Conservation (phyloP, 2,113 vertebrate genomes). For the Macroglossus sobrinus region DNA sequence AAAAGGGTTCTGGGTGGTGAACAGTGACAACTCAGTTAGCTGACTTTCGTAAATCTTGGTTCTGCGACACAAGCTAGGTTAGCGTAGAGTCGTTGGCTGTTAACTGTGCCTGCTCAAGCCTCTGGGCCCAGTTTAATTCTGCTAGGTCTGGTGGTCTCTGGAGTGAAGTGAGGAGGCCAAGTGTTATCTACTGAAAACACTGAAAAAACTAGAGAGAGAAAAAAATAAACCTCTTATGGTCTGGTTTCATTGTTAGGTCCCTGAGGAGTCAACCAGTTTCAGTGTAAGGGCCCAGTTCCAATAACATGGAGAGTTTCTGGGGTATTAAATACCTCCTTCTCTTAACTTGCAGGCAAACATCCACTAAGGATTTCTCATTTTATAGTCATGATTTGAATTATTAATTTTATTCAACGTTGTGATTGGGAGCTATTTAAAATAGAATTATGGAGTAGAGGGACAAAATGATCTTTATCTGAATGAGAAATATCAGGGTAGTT, state of each 20-base stretch:
- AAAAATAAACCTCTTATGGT: not conserved
- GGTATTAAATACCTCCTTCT: not conserved
- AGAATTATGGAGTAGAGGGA: slow-evolving; percentile 16
- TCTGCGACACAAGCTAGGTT: not conserved
- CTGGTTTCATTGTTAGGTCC: not conserved
- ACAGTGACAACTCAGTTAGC: not conserved
- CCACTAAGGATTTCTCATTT: not conserved
- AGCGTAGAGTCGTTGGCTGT: not conserved
- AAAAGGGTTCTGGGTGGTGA: not conserved
- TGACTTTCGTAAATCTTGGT: not conserved
- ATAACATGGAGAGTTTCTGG: not conserved
- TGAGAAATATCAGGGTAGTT: not conserved
- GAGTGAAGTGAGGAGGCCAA: not conserved
- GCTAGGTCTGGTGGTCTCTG: not conserved
- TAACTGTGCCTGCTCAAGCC: not conserved
- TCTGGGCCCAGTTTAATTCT: not conserved
- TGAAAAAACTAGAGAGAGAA: not conserved
- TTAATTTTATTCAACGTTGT: slow-evolving; percentile 29
- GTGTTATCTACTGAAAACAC: not conserved
- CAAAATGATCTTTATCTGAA: not conserved
- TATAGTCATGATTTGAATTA: slow-evolving; percentile 20
- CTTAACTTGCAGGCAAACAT: not conserved
- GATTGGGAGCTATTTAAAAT: slow-evolving; percentile 3
- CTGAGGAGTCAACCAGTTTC: not conserved
- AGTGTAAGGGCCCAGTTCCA: not conserved